Evolutionary conservation across 92 coral and sea anemone genomes (phyloP).

Genomic region (Micromussa lordhowensis): DNA sequence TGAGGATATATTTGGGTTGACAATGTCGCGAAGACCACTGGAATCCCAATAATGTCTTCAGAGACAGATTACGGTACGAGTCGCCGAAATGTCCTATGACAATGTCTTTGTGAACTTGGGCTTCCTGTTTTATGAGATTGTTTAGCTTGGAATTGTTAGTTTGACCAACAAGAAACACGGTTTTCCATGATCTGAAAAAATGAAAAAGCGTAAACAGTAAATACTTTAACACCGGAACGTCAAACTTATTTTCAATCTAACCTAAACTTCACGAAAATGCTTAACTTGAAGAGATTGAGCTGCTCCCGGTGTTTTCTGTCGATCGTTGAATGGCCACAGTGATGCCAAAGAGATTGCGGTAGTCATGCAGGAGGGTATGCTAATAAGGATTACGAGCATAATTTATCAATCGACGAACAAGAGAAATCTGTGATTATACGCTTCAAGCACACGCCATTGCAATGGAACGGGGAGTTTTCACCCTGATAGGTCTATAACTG

Average conservation of each 20-base stretch:
- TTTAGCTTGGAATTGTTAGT: conserved; percentile 69
- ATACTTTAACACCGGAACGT: neutral
- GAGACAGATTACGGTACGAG: conserved; percentile 72
- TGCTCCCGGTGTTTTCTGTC: no score
- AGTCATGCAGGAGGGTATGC: no score
- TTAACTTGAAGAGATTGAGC: no score
- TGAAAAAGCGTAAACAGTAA: neutral
- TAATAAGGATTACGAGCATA: no score
- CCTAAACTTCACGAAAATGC: no score
- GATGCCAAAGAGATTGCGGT: no score
- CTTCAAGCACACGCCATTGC: neutral
- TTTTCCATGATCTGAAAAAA: conserved; percentile 75
- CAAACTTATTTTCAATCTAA: neutral
- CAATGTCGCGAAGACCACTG: conserved; percentile 71
- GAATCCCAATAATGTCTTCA: conserved; percentile 72
- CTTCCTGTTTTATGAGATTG: conserved; percentile 69
- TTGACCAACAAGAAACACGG: conserved; percentile 78
- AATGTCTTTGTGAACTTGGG: conserved; percentile 78
- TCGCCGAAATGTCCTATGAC: conserved; percentile 80
- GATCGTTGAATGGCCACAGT: no score
- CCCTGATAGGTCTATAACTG: neutral
- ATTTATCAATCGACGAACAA: neutral
- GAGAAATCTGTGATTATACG: neutral
- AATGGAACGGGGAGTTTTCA: neutral
- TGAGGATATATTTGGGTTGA: conserved; percentile 70